phyloP scores from a whole-genome alignment of 2,888 invertebrate genomes.

The Agrotis exclamationis region DNA sequence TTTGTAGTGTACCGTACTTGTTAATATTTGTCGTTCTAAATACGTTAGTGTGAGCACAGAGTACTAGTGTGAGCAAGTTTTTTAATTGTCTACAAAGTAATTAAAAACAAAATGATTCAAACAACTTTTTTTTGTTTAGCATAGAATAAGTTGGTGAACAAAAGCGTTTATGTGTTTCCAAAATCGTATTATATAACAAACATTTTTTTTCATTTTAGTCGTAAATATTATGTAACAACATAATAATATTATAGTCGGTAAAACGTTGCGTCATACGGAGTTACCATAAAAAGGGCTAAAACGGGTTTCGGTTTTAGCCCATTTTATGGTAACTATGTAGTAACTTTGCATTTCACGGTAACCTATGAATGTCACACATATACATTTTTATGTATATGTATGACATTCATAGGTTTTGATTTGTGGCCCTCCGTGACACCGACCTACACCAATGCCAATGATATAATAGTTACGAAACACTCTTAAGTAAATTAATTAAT shows the following conservation, averaged over 20 bases:
- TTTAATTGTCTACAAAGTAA: neutral
- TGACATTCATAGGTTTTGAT: constrained; percentile 33
- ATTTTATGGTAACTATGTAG: too few species aligned
- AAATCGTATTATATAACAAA: neutral
- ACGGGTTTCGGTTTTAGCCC: too few species aligned
- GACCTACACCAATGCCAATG: constrained; percentile 7
- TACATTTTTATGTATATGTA: too few species aligned
- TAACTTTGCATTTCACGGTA: too few species aligned
- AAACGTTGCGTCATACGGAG: constrained; percentile 18
- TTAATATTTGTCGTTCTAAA: neutral
- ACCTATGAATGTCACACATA: too few species aligned
- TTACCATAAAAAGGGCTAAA: constrained; percentile 21
- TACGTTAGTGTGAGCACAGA: neutral
- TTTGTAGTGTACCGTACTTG: neutral
- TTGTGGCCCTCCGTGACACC: constrained; percentile 4
- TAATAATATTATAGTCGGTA: neutral
- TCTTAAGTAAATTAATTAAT: neutral
- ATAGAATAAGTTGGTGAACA: neutral
- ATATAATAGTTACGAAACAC: neutral
- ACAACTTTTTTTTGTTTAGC: neutral
- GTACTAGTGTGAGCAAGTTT: neutral
- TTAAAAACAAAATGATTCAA: neutral
- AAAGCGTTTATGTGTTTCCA: too few species aligned
- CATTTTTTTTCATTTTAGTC: neutral
- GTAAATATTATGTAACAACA: constrained; percentile 1